Conservation (phyloP, 2,797 vertebrate genomes). For the Myripristis murdjan region DNA sequence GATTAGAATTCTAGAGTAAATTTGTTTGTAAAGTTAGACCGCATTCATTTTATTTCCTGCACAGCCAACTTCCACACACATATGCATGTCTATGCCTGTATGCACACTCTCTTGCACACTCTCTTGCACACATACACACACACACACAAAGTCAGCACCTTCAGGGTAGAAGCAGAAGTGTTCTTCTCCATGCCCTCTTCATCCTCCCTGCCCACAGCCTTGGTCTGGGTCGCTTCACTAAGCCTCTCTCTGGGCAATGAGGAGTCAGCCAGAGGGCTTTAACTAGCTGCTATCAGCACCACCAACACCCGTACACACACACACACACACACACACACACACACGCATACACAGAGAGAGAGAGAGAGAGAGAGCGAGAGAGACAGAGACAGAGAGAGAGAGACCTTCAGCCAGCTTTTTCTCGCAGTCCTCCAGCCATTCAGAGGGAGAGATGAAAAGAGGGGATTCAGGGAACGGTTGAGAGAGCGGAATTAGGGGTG, state of each 20-base stretch:
- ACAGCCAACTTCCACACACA: conserved; percentile 15
- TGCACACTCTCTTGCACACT: too few species aligned
- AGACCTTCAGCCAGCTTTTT: conserved; percentile 60
- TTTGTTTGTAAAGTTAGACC: conserved; percentile 32
- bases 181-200: conserved; percentile 40
- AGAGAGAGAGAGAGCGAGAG: too few species aligned
- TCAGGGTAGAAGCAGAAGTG: conserved; percentile 18
- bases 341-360: too few species aligned
- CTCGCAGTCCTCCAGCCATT: conserved; percentile 60
- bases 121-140: conserved; percentile 23
- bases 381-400: conserved; percentile 3
- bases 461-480: conserved; percentile 68
- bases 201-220: conserved; percentile 33
- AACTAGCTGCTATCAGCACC: conserved; percentile 45
- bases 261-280: conserved; percentile 64
- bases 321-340: conserved; percentile 22
- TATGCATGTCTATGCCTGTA: too few species aligned
- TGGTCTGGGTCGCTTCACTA: conserved; percentile 63
- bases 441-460: conserved; percentile 76
- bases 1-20: conserved; percentile 1
- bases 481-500: conserved; percentile 65
- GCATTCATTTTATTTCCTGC: conserved; percentile 42
- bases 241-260: conserved; percentile 60
- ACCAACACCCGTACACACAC: conserved; percentile 25
- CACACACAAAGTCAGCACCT: conserved; percentile 18